Conservation (phyloP, 2,888 invertebrate species). For the Eristalinus aeneus region DNA sequence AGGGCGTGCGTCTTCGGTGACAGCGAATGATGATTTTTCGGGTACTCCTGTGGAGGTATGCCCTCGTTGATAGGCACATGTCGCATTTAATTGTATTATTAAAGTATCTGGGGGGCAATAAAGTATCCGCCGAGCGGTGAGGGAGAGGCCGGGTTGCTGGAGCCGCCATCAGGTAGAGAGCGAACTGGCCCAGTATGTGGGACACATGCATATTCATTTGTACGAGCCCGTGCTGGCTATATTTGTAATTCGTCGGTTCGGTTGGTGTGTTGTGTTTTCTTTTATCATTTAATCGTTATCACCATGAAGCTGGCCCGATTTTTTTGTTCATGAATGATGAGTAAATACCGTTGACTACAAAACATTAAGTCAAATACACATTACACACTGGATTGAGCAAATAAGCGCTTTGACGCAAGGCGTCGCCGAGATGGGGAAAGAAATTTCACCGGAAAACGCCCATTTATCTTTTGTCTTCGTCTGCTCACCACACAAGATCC, state of each 20-base stretch:
- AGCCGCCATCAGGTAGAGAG: neutral
- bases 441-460: conserved; percentile 53
- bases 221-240: conserved; percentile 64
- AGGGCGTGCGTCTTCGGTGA: neutral
- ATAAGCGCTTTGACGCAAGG: conserved; percentile 22
- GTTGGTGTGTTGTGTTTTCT: conserved; percentile 11
- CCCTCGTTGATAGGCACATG: conserved; percentile 69
- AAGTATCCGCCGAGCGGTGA: conserved; percentile 50
- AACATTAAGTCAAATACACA: conserved; percentile 70
- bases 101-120: conserved; percentile 69
- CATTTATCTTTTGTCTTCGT: conserved; percentile 39
- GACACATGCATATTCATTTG: conserved; percentile 69
- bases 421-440: neutral
- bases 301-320: conserved; percentile 50
- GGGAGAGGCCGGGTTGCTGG: neutral
- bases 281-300: conserved; percentile 62
- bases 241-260: conserved; percentile 54
- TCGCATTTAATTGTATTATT: conserved; percentile 69
- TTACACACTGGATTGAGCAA: conserved; percentile 31
- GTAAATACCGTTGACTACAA: conserved; percentile 50
- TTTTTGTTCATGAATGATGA: conserved; percentile 51
- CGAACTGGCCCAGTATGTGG: conserved; percentile 60
- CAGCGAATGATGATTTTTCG: conserved; percentile 27
- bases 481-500: conserved; percentile 26
- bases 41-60: conserved; percentile 41